Conservation (phyloP, 1,140 invertebrate species). For the Lepidurus packardi region DNA sequence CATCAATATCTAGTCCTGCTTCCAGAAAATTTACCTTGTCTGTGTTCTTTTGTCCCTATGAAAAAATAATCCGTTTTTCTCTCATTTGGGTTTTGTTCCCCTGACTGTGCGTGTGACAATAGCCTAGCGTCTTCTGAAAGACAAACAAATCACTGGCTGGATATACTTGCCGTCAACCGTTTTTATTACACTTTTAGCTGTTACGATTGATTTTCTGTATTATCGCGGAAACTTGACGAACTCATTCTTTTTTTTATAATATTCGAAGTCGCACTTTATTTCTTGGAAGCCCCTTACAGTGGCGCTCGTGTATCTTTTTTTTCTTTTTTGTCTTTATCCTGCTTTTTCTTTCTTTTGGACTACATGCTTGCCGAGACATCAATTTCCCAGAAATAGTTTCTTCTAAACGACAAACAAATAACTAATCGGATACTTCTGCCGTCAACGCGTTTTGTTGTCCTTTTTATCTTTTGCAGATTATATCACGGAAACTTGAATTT, state of each 20-base stretch:
- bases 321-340: too few species aligned
- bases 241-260: background rate
- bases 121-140: background rate
- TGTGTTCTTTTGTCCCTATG: background rate
- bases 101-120: background rate
- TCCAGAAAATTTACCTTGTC: background rate
- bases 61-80: background rate
- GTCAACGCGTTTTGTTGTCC: too few species aligned
- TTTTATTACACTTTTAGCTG: constrained; percentile 6
- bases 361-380: too few species aligned
- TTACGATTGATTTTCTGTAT: background rate
- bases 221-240: background rate
- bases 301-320: too few species aligned
- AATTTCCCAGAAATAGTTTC: too few species aligned
- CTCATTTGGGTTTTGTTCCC: background rate
- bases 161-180: background rate
- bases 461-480: too few species aligned
- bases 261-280: too few species aligned
- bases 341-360: too few species aligned
- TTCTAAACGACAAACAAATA: too few species aligned
- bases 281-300: too few species aligned
- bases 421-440: too few species aligned
- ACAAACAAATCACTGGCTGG: background rate
- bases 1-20: background rate
- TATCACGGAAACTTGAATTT: too few species aligned